Percentiles rank a stretch among this genome's conserved stretches.
Evolutionary conservation across 2,113 vertebrate genomes (phyloP).

Genomic region (Passer montanus): DNA sequence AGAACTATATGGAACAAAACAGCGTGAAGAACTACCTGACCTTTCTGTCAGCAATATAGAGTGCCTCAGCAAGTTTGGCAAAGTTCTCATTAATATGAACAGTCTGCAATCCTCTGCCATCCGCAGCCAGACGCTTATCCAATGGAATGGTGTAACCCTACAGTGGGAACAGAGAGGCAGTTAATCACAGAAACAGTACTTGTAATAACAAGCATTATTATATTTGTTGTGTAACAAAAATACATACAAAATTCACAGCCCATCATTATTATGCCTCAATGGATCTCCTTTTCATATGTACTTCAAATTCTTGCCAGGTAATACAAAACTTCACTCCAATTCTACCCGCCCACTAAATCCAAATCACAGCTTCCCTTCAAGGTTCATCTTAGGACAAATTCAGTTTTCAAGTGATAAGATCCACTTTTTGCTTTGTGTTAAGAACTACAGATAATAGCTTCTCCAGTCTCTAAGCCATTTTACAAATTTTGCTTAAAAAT

Average conservation of each 20-base stretch:
- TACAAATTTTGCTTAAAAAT: neutral
- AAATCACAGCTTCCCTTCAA: neutral
- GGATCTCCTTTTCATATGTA: neutral
- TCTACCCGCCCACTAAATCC: neutral
- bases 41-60: constrained; percentile 98
- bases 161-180: neutral
- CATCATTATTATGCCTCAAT: neutral
- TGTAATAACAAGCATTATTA: neutral
- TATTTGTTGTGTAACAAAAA: neutral
- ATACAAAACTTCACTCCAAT: neutral
- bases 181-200: neutral
- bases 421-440: neutral
- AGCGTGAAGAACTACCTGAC: constrained; percentile 65
- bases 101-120: constrained; percentile 93
- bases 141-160: constrained; percentile 98
- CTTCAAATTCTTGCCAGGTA: neutral
- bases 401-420: neutral
- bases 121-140: constrained; percentile 95
- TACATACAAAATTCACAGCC: neutral
- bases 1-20: neutral
- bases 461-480: neutral
- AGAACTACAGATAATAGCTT: neutral
- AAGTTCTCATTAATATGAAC: constrained; percentile 99
- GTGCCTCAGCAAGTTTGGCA: constrained; percentile 94
- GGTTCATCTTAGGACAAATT: neutral